Evolutionary conservation across 2,888 invertebrate species (phyloP).

Genomic region (Artemia sp.): DNA sequence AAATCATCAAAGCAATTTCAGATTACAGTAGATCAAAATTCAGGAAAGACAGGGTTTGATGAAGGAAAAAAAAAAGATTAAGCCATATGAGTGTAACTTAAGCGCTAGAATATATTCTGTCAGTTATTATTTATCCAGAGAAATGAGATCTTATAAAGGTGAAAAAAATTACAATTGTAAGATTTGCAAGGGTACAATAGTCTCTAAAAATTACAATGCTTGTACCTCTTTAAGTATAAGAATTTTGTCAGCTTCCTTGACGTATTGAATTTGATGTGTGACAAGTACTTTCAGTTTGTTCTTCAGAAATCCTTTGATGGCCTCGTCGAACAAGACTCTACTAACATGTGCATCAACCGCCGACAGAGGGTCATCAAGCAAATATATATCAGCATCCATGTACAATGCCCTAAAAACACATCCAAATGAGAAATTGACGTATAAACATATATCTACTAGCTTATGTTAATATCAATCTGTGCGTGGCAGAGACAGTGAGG

Average conservation of each 20-base stretch:
- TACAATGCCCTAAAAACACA: conserved; percentile 34
- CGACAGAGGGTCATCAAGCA: conserved; percentile 38
- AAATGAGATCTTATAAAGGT: no score
- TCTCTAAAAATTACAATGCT: no score
- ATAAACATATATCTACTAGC: no score
- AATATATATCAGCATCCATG: conserved; percentile 35
- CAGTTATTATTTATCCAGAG: no score
- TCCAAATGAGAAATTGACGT: not conserved
- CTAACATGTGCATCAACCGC: conserved; percentile 38
- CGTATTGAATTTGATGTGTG: conserved; percentile 67
- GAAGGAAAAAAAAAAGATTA: no score
- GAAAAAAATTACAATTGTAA: not conserved
- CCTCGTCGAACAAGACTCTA: conserved; percentile 35
- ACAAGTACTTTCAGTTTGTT: conserved; percentile 35
- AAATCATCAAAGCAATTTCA: no score
- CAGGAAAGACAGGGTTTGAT: no score
- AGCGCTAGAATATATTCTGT: no score
- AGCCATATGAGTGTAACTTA: no score
- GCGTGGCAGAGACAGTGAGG: no score
- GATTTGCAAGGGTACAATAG: not conserved
- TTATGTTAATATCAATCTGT: no score
- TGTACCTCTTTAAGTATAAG: conserved; percentile 44
- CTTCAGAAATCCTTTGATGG: conserved; percentile 31
- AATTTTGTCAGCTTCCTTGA: conserved; percentile 48
- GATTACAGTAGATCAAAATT: no score